These are phyloP conservation scores for Drosophila trapezifrons DNA, from an alignment of 1,140 invertebrate genomes.

Conservation along the genomic window DNA sequence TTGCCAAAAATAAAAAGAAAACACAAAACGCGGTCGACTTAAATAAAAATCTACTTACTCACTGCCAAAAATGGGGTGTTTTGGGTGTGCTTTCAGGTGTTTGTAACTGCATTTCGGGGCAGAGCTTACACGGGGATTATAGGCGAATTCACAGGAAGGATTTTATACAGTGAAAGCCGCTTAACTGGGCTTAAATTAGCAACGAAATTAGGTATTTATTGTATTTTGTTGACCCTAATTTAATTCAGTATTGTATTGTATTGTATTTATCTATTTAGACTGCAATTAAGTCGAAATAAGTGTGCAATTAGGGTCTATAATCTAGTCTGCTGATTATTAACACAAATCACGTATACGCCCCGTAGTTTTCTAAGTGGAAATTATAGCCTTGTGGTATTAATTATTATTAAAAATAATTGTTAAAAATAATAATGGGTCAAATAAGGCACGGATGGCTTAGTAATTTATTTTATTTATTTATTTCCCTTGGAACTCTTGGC, in stretches of 20 bases:
- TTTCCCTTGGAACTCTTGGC: background rate
- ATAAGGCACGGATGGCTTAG: background rate
- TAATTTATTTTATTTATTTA: background rate
- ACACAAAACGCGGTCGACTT: conserved; percentile 1
- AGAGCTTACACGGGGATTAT: conserved; percentile 10
- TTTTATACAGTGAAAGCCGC: conserved; percentile 4
- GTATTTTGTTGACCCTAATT: background rate
- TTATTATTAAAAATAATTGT: background rate
- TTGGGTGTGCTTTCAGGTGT: background rate
- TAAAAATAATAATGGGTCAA: too few species aligned
- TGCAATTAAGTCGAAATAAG: conserved; percentile 13
- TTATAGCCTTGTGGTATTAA: background rate
- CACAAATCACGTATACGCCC: conserved; percentile 10
- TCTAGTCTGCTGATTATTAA: conserved; percentile 6
- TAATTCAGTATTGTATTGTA: background rate
- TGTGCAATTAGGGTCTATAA: conserved; percentile 10
- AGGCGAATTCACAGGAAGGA: background rate
- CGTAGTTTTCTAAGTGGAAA: background rate
- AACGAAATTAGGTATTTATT: conserved; percentile 20
- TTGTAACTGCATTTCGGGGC: conserved; percentile 10
- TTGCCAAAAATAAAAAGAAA: conserved; percentile 2
- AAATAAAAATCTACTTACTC: conserved; percentile 49
- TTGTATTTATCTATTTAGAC: conserved; percentile 5
- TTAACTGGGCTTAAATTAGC: conserved; percentile 16
- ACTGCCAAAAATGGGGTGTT: conserved; percentile 3